A percentile compares a stretch with the other conserved stretches of the same genome.
Conservation (phyloP, 2,113 vertebrate species). For the Melozone crissalis region DNA sequence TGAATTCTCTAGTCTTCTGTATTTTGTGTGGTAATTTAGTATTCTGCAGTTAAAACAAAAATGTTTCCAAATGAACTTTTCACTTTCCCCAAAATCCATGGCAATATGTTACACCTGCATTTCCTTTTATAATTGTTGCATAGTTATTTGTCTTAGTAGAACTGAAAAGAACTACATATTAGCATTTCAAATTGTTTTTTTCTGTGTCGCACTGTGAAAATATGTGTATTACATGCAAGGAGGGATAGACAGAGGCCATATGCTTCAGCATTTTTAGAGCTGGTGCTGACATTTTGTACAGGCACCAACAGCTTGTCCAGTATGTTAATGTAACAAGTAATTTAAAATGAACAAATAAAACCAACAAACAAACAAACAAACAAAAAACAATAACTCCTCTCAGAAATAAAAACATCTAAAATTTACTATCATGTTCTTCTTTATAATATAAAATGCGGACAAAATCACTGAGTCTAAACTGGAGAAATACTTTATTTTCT, state of each 20-base stretch:
- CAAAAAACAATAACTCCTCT: fast-evolving
- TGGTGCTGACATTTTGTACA: neutral
- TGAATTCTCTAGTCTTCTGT: neutral
- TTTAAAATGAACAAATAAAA: neutral
- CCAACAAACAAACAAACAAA: neutral
- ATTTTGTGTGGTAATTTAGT: neutral
- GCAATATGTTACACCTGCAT: neutral
- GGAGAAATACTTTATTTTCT: neutral
- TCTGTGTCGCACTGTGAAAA: neutral
- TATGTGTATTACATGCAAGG: neutral
- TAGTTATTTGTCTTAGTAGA: neutral
- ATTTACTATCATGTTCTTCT: neutral
- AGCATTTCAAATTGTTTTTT: neutral
- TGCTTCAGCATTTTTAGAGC: neutral
- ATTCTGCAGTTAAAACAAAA: neutral
- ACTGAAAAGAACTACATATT: neutral
- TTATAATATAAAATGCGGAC: neutral
- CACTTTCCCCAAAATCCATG: neutral
- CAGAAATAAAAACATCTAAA: neutral
- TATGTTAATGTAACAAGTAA: neutral
- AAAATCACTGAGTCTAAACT: neutral
- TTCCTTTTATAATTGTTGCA: neutral
- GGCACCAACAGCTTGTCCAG: neutral
- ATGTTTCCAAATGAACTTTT: neutral
- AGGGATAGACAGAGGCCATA: neutral